phyloP scores from a whole-genome alignment of 2,888 invertebrate species.

The Tinea pellionella region DNA sequence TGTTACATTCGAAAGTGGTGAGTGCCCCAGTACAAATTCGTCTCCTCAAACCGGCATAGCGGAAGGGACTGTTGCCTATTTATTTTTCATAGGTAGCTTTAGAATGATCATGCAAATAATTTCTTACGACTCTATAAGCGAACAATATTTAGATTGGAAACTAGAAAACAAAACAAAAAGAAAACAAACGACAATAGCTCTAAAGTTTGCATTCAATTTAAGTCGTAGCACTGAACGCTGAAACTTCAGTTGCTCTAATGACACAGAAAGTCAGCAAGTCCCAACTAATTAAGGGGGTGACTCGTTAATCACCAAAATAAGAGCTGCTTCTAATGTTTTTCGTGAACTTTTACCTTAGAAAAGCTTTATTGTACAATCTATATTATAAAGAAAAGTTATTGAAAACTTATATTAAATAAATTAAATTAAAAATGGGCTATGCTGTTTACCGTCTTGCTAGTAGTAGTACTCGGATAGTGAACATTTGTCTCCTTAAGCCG shows the following conservation, averaged over 20 bases:
- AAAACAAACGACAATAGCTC: background rate
- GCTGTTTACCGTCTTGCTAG: too few species aligned
- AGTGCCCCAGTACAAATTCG: too few species aligned
- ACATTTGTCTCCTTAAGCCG: too few species aligned
- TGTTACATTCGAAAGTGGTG: too few species aligned
- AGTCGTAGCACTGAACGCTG: background rate
- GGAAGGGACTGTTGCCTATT: too few species aligned
- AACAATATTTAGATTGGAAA: background rate
- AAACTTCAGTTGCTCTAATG: constrained; percentile 4
- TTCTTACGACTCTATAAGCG: background rate
- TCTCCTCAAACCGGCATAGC: too few species aligned
- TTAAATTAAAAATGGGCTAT: too few species aligned
- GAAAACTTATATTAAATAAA: too few species aligned
- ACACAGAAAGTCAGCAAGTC: constrained; percentile 12
- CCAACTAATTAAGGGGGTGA: constrained; percentile 12
- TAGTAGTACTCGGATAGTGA: too few species aligned
- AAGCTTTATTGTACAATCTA: background rate
- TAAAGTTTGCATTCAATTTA: constrained; percentile 3
- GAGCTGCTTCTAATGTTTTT: background rate
- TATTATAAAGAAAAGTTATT: background rate
- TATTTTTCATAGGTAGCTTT: too few species aligned
- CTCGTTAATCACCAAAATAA: constrained; percentile 8
- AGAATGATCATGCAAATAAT: too few species aligned
- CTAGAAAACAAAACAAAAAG: background rate
- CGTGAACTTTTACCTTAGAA: background rate